Evolutionary conservation across 2,888 invertebrate genomes (phyloP), one percentile per base, ranked within the genome.

Genomic region (Tachina grossa): DNA sequence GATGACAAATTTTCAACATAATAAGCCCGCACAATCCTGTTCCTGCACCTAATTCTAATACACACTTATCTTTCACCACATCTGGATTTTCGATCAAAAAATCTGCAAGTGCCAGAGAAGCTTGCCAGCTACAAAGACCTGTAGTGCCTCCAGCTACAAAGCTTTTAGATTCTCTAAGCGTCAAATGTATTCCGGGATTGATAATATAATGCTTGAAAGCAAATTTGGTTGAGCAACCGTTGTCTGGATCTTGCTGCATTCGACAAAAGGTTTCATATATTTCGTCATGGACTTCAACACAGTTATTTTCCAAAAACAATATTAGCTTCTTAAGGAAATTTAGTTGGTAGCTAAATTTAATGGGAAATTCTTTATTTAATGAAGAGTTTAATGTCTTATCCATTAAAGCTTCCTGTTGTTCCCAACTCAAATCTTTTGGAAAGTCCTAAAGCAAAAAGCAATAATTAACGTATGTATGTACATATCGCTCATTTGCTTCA

Each of bases 91-190:
- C 90, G 11, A 95, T 87, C 55, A 95, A 94, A 95, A 96, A 97
- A 90, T 97, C 95, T 47, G 96, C 94, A 71, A 97, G 91, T 74
- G 95, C 95, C 74, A 95, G 89, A 0, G 96, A 95, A 51, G 96
- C 97, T 95, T 96, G 95, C 97, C 97, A 97, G 88, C 95, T 96
- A 88, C 95, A 95, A 88, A 97, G 93, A 41, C 97, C 97, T 16
- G 97, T 97, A 22, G 97, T 88, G 2, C 88, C 88, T 91, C 95
- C 94, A 0, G 95, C 94, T 87, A 97, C 96, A 90, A 96, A 94
- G 90, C 94, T 95, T 78, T 93, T 94, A 81, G 95, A 96, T 92
- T 97, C 97, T 88, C 94, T 94, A 71, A 97, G 92, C 14, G 94
- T 95, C 47, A 96, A 92, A 49, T 93, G 90, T 76, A 92, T 89